phyloP scores from a whole-genome alignment of 2,797 vertebrate genomes.

The Sebastes matsubarae region DNA sequence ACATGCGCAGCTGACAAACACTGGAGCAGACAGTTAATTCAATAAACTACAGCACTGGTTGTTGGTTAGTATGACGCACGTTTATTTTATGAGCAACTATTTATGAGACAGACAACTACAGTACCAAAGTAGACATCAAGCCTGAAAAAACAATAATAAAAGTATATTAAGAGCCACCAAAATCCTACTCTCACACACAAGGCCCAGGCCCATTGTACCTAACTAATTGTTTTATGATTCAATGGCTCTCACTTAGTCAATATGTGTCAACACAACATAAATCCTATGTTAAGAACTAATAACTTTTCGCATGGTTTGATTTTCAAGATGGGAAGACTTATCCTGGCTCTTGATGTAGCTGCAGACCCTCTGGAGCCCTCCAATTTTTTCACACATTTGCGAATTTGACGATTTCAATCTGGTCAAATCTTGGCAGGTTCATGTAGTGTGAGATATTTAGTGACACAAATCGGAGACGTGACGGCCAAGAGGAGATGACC shows the following conservation, averaged over 20 bases:
- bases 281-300: not conserved
- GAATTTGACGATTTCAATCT: constrained; percentile 41
- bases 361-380: constrained; percentile 35
- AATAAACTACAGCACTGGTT: not conserved
- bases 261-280: not conserved
- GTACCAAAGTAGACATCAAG: not conserved
- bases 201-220: not conserved
- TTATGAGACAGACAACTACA: not conserved
- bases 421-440: constrained; percentile 23
- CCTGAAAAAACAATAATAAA: not conserved
- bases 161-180: not conserved
- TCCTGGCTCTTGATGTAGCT: constrained; percentile 28
- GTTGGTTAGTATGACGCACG: not conserved
- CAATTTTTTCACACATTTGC: constrained; percentile 31
- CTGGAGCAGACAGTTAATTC: constrained; percentile 1
- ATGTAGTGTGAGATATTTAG: not conserved
- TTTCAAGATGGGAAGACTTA: not conserved
- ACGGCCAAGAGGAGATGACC: not conserved
- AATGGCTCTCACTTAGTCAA: not conserved
- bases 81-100: not conserved
- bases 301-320: constrained; percentile 3
- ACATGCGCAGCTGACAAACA: constrained; percentile 31
- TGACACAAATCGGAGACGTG: constrained; percentile 23
- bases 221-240: not conserved
- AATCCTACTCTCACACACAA: not conserved